Conservation (phyloP, 2,888 invertebrate species). For the Pocota personata region DNA sequence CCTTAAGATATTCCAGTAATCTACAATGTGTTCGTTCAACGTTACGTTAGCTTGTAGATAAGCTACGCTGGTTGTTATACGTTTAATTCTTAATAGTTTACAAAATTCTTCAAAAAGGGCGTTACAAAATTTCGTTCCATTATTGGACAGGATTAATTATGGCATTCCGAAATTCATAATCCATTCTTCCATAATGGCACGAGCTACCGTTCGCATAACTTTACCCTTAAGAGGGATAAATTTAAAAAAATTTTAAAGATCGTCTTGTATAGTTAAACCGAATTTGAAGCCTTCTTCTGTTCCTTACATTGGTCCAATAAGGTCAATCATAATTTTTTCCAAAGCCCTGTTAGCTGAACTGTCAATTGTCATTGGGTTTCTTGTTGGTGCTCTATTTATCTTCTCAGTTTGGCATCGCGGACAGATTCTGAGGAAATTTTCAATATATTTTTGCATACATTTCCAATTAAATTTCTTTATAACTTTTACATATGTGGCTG, state of each 20-base stretch:
- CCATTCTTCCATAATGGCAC: background rate
- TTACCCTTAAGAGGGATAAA: background rate
- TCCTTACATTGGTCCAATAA: too few species aligned
- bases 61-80: slow-evolving; percentile 8
- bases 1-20: slow-evolving; percentile 10
- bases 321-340: background rate
- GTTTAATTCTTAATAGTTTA: slow-evolving; percentile 5
- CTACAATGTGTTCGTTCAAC: slow-evolving; percentile 1
- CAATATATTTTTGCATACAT: too few species aligned
- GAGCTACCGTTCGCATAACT: background rate
- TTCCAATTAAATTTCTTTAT: background rate
- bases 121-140: background rate
- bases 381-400: too few species aligned
- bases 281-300: too few species aligned
- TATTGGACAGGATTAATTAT: background rate
- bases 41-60: background rate
- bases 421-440: too few species aligned
- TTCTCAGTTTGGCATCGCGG: too few species aligned
- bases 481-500: background rate
- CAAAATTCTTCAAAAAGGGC: slow-evolving; percentile 3
- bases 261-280: too few species aligned
- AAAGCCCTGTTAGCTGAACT: too few species aligned
- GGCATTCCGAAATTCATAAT: background rate
- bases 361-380: too few species aligned
- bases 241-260: background rate